These are phyloP conservation scores for Drosophila villosipedis DNA, from an alignment of 2,888 invertebrate species.

Conservation along the genomic window DNA sequence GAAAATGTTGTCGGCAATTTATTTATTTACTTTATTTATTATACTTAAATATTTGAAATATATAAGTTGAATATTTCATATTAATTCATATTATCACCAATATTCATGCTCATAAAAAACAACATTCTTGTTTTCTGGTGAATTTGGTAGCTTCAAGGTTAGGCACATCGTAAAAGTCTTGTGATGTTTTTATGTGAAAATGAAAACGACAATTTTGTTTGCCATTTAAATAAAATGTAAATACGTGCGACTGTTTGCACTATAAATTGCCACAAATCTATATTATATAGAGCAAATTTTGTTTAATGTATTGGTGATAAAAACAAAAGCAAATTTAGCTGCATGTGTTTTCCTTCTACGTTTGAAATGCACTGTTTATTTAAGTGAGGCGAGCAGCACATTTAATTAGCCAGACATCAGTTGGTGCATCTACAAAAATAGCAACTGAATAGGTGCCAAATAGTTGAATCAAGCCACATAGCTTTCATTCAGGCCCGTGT, in stretches of 20 bases:
- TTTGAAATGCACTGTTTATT: constrained; percentile 46
- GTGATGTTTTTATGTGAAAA: constrained; percentile 20
- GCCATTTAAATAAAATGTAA: constrained; percentile 57
- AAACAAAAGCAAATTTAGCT: constrained; percentile 41
- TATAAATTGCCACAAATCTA: constrained; percentile 22
- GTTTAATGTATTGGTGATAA: constrained; percentile 37
- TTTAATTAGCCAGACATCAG: constrained; percentile 28
- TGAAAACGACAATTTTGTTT: constrained; percentile 55
- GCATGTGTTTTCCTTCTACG: constrained; percentile 1
- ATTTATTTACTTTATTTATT: background rate
- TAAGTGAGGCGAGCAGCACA: constrained; percentile 36
- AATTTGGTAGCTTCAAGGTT: constrained; percentile 58
- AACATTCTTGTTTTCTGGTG: background rate
- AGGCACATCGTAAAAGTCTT: constrained; percentile 54
- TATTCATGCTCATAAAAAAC: background rate
- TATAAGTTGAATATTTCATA: background rate
- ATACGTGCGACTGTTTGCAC: constrained; percentile 33
- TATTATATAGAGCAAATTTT: constrained; percentile 20
- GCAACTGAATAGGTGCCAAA: constrained; percentile 36
- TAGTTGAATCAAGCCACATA: constrained; percentile 4
- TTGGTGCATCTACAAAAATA: constrained; percentile 54
- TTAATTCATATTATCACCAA: background rate
- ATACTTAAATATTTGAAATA: background rate
- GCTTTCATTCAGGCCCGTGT: constrained; percentile 16
- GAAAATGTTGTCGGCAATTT: background rate